phyloP scores from a whole-genome alignment of 2,113 vertebrate species.

The Nannospalax galili region DNA sequence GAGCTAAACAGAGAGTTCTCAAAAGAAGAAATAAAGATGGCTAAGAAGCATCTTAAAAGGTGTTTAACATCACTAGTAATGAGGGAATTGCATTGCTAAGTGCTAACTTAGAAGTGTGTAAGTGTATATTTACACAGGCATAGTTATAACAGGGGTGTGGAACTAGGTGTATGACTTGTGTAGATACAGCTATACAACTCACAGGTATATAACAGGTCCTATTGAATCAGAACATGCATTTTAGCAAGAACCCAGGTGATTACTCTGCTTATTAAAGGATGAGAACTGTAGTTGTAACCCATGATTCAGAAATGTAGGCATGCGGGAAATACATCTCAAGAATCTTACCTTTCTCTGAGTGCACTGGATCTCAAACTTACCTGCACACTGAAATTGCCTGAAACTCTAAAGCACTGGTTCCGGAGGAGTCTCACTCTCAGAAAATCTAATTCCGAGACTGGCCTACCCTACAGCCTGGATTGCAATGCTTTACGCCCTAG shows the following conservation, averaged over 20 bases:
- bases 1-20: too few species aligned
- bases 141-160: neutral
- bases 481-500: neutral
- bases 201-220: too few species aligned
- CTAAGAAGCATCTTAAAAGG: too few species aligned
- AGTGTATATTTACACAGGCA: neutral
- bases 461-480: neutral
- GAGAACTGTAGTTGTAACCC: neutral
- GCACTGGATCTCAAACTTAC: neutral
- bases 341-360: neutral
- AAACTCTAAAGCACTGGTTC: neutral
- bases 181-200: too few species aligned
- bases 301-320: neutral
- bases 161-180: neutral
- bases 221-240: neutral
- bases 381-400: neutral
- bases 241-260: neutral
- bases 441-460: neutral
- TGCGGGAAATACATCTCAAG: neutral
- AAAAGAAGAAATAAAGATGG: too few species aligned
- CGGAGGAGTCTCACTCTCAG: neutral
- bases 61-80: too few species aligned
- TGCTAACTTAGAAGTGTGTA: neutral
- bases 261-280: neutral
- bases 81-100: too few species aligned